Evolutionary conservation across 2,113 vertebrate species (phyloP).

Genomic region (Hydrochoerus hydrochaeris): DNA sequence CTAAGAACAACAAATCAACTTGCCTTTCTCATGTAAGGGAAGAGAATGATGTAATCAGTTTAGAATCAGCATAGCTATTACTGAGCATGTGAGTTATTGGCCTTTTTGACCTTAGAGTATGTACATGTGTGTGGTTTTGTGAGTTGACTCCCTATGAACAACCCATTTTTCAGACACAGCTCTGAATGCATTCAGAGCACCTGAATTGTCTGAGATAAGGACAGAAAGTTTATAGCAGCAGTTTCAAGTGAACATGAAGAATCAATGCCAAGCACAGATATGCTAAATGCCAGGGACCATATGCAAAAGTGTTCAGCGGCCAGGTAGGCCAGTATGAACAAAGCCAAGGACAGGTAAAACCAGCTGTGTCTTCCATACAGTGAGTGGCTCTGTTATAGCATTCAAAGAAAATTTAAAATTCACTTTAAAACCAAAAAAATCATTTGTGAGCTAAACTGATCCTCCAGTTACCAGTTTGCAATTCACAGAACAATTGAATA

Average conservation of each 20-base stretch:
- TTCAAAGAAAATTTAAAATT: background rate
- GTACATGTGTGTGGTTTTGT: background rate
- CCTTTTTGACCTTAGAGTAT: background rate
- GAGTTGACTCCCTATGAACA: background rate
- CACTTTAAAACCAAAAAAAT: background rate
- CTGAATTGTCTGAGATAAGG: background rate
- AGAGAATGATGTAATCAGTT: background rate
- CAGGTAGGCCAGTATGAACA: background rate
- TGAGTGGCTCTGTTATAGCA: background rate
- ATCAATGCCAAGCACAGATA: background rate
- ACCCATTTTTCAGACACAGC: background rate
- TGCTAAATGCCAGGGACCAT: background rate
- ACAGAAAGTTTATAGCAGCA: background rate
- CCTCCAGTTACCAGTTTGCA: background rate
- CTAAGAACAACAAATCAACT: background rate
- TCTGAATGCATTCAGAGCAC: background rate
- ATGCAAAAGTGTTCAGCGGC: background rate
- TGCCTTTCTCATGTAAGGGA: background rate
- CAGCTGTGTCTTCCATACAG: background rate
- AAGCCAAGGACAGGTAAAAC: background rate
- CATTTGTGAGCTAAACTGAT: background rate
- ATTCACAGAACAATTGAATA: background rate
- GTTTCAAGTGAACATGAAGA: background rate
- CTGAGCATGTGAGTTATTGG: background rate
- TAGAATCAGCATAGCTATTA: background rate